phyloP scores from a whole-genome alignment of 2,888 invertebrate genomes.

The Plebejus melissa region DNA sequence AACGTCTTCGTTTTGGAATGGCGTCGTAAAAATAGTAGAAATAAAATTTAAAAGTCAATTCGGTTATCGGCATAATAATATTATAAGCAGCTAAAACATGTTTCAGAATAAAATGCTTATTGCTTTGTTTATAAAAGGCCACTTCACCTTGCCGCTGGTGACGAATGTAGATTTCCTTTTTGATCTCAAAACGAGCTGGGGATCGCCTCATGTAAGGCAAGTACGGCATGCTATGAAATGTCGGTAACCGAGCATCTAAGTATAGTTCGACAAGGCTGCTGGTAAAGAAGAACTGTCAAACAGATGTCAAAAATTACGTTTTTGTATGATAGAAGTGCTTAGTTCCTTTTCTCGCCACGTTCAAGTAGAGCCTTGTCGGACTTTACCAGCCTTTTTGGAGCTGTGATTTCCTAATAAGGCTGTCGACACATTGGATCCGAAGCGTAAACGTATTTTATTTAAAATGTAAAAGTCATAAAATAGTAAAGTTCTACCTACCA shows the following conservation, averaged over 20 bases:
- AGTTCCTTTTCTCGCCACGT: no score
- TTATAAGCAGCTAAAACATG: not conserved
- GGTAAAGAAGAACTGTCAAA: no score
- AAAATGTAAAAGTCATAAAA: not conserved
- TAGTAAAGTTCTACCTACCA: not conserved
- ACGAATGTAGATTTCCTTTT: not conserved
- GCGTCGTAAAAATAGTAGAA: conserved; percentile 5
- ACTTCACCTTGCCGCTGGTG: not conserved
- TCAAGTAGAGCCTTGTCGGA: no score
- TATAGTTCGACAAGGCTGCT: no score
- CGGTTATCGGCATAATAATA: not conserved
- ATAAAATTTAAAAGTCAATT: not conserved
- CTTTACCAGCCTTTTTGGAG: not conserved
- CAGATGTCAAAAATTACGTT: no score
- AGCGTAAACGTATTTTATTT: not conserved
- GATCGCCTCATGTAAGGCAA: no score
- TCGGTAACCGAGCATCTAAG: no score
- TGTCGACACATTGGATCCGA: not conserved
- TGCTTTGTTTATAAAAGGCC: not conserved
- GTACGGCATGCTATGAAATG: no score
- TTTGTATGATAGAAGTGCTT: no score
- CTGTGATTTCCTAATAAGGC: not conserved
- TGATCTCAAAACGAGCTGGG: not conserved
- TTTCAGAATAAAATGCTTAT: not conserved
- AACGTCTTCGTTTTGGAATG: not conserved